A percentile compares a stretch with the other conserved stretches of the same genome.
Evolutionary conservation across 1,140 invertebrate species (phyloP).

Genomic region (Tetraneura akinire): DNA sequence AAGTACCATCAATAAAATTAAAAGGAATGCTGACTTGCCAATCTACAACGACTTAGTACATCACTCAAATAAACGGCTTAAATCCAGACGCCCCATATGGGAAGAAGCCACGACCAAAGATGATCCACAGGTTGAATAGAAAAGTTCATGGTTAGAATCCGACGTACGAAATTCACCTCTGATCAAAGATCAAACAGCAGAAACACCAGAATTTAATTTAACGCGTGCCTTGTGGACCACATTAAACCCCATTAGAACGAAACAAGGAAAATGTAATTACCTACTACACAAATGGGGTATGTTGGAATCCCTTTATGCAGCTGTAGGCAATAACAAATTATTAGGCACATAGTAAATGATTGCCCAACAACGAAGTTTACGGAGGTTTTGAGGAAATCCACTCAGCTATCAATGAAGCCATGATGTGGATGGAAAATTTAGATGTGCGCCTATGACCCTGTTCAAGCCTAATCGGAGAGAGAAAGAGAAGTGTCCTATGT

Average conservation of each 20-base stretch:
- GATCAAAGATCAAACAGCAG: too few species aligned
- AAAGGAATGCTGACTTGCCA: not conserved
- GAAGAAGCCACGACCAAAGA: not conserved
- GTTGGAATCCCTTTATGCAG: slow-evolving; percentile 1
- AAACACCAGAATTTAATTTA: too few species aligned
- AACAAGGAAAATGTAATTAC: slow-evolving; percentile 25
- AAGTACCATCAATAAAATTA: slow-evolving; percentile 43
- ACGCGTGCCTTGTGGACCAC: slow-evolving; percentile 3
- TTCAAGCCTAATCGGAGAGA: too few species aligned
- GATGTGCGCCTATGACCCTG: slow-evolving; percentile 2
- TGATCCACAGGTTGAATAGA: not conserved
- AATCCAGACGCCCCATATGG: slow-evolving; percentile 2
- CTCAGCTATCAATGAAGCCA: not conserved
- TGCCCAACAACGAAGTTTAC: not conserved
- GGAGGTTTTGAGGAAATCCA: slow-evolving; percentile 29
- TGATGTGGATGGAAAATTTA: slow-evolving; percentile 12
- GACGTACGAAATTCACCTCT: too few species aligned
- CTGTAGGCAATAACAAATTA: slow-evolving; percentile 1
- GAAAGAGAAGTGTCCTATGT: too few species aligned
- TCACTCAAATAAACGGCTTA: slow-evolving; percentile 14
- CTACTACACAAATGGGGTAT: slow-evolving; percentile 12
- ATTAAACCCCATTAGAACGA: too few species aligned
- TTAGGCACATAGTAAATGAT: slow-evolving; percentile 24
- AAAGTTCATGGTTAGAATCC: not conserved
- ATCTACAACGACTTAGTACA: slow-evolving; percentile 14